These are phyloP conservation scores for Acrobeloides nanus DNA, from an alignment of 2,888 invertebrate species.

Conservation along the genomic window DNA sequence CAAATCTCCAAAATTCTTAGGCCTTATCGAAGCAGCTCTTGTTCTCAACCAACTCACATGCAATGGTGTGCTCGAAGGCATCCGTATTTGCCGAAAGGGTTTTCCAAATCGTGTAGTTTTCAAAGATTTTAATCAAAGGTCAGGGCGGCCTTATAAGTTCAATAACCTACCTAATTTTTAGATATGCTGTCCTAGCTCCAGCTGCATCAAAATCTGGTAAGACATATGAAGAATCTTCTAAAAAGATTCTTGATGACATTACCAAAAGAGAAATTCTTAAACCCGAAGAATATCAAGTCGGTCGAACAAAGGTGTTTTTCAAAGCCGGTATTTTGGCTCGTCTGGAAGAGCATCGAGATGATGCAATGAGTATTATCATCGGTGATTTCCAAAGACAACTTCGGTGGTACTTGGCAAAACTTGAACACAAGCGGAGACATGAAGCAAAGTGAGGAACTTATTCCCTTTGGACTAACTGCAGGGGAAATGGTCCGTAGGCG, in stretches of 20 bases:
- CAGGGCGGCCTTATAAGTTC: slow-evolving; percentile 62
- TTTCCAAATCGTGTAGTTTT: slow-evolving; percentile 99
- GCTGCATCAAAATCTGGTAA: slow-evolving; percentile 36
- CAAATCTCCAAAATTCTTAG: too few relatives aligned
- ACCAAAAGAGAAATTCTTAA: slow-evolving; percentile 67
- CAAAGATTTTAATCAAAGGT: slow-evolving; percentile 99
- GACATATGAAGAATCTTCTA: slow-evolving; percentile 46
- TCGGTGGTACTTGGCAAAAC: slow-evolving; percentile 52
- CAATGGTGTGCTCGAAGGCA: slow-evolving; percentile 99
- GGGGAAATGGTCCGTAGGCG: too few relatives aligned
- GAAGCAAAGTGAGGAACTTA: slow-evolving; percentile 38
- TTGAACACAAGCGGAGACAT: slow-evolving; percentile 70
- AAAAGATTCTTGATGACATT: slow-evolving; percentile 65
- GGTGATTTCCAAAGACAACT: slow-evolving; percentile 67
- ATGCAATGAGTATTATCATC: slow-evolving; percentile 86
- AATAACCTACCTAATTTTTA: slow-evolving; percentile 6
- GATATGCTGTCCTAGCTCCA: slow-evolving; percentile 62
- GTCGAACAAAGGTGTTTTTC: slow-evolving; percentile 73
- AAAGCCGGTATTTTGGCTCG: slow-evolving; percentile 99
- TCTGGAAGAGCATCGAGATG: slow-evolving; percentile 99
- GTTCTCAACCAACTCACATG: slow-evolving; percentile 99
- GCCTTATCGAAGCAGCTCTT: slow-evolving; percentile 92
- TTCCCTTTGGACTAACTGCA: too few relatives aligned
- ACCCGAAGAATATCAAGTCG: slow-evolving; percentile 64
- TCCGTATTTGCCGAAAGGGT: slow-evolving; percentile 98